Percentiles rank a stretch among this genome's conserved stretches.
Evolutionary conservation across 2,888 invertebrate species (phyloP).

Genomic region (Pegoplata infirma): DNA sequence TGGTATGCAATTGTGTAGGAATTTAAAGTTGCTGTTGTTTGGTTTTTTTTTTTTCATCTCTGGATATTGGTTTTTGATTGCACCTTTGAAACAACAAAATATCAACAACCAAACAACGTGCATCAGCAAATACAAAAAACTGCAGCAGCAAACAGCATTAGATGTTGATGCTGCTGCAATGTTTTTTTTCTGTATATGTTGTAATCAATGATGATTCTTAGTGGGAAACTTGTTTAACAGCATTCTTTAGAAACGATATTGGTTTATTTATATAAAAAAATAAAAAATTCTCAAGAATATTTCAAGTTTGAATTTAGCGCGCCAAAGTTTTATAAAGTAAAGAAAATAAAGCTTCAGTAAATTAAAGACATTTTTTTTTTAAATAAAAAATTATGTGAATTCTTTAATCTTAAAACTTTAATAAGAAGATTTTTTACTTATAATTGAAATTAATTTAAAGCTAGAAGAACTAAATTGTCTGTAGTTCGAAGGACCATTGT

Average conservation of each 20-base stretch:
- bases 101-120: background rate
- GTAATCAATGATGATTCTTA: background rate
- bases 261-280: conserved; percentile 14
- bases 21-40: conserved; percentile 31
- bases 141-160: conserved; percentile 5
- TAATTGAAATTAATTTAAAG: no score
- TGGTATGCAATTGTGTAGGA: conserved; percentile 47
- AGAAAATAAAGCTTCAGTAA: no score
- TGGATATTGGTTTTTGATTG: conserved; percentile 16
- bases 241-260: conserved; percentile 53
- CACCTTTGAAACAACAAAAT: background rate
- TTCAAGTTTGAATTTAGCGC: background rate
- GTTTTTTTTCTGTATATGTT: background rate
- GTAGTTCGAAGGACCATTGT: no score
- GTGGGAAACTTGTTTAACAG: conserved; percentile 55
- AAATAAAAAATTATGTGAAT: no score
- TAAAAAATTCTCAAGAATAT: background rate
- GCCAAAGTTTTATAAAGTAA: no score
- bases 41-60: background rate
- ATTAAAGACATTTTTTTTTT: no score
- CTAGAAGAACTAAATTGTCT: no score
- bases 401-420: no score
- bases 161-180: background rate
- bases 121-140: background rate
- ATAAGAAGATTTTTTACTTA: no score